A percentile compares a stretch with the other conserved stretches of the same genome.
phyloP scores from a whole-genome alignment of 2,888 invertebrate genomes.

The Deilephila porcellus region DNA sequence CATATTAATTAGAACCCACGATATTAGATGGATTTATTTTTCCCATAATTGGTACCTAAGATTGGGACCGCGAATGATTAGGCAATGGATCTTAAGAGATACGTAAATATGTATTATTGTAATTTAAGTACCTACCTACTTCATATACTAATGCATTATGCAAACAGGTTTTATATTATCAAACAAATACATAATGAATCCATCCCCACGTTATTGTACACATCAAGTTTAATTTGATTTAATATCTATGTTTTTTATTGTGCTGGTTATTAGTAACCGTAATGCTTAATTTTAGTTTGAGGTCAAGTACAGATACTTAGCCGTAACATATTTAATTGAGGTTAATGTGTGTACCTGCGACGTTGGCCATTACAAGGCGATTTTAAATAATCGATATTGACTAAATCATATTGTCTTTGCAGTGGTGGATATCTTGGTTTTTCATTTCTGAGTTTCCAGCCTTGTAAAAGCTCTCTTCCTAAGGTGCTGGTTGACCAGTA shows the following conservation, averaged over 20 bases:
- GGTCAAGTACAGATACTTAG: background rate
- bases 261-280: background rate
- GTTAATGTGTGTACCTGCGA: conserved; percentile 15
- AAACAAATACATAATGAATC: too few relatives aligned
- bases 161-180: too few relatives aligned
- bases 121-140: too few relatives aligned
- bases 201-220: too few relatives aligned
- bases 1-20: too few relatives aligned
- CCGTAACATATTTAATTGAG: background rate
- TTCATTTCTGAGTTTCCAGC: conserved; percentile 49
- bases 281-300: background rate
- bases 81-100: too few relatives aligned
- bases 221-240: too few relatives aligned
- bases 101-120: too few relatives aligned
- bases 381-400: conserved; percentile 28
- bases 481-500: conserved; percentile 46
- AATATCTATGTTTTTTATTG: background rate
- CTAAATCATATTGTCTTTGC: conserved; percentile 35
- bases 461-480: conserved; percentile 49
- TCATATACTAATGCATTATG: too few relatives aligned
- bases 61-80: too few relatives aligned
- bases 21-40: too few relatives aligned
- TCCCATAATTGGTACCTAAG: too few relatives aligned
- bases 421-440: conserved; percentile 39
- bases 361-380: background rate